Evolutionary conservation across 2,888 invertebrate genomes (phyloP).

Genomic region (Choreutis nemorana): DNA sequence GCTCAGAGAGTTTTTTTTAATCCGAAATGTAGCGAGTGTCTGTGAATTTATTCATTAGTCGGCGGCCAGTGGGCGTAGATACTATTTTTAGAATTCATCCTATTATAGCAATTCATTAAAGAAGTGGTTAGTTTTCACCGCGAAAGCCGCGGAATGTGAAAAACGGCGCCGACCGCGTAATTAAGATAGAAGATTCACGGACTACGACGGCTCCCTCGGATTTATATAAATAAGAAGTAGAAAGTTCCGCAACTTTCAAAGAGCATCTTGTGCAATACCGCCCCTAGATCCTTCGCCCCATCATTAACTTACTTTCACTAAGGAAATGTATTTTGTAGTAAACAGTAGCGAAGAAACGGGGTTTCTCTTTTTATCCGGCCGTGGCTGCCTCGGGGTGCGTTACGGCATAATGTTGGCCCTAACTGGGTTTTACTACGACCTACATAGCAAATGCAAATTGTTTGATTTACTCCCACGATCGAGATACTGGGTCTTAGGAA

Average conservation of each 20-base stretch:
- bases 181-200: background rate
- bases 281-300: constrained; percentile 48
- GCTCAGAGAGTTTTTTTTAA: too few relatives aligned
- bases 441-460: constrained; percentile 32
- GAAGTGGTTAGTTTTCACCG: too few relatives aligned
- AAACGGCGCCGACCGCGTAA: too few relatives aligned
- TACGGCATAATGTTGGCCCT: constrained; percentile 41
- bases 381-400: constrained; percentile 21
- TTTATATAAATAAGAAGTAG: background rate
- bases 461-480: constrained; percentile 22
- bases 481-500: too few relatives aligned
- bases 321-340: constrained; percentile 64
- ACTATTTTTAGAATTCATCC: too few relatives aligned
- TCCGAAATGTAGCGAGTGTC: too few relatives aligned
- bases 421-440: constrained; percentile 39
- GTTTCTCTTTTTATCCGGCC: constrained; percentile 55
- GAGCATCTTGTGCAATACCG: constrained; percentile 26
- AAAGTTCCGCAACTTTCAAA: constrained; percentile 3
- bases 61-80: too few relatives aligned
- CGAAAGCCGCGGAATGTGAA: constrained; percentile 21
- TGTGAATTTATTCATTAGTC: too few relatives aligned
- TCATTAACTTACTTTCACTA: constrained; percentile 56
- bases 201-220: background rate
- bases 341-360: constrained; percentile 56
- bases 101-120: too few relatives aligned